phyloP scores from a whole-genome alignment of 2,888 invertebrate species.

The Alsophila aescularia region DNA sequence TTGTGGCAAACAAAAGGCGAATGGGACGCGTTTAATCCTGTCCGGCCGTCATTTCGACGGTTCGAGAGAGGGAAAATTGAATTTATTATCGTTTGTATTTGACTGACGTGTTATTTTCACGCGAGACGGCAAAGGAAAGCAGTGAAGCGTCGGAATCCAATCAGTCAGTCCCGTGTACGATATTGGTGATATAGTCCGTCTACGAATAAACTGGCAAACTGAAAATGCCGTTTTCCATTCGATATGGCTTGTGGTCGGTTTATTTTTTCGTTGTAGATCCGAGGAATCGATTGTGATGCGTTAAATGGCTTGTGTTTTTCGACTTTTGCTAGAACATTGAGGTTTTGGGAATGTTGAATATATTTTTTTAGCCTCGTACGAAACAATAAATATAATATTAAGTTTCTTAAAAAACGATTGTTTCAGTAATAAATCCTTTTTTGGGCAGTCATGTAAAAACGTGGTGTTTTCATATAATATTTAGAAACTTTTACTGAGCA shows the following conservation, averaged over 20 bases:
- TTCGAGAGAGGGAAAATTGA: conserved; percentile 76
- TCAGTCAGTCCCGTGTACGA: conserved; percentile 74
- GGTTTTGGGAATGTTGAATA: not conserved
- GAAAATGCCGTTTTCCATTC: conserved; percentile 66
- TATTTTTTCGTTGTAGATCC: conserved; percentile 32
- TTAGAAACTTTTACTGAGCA: not conserved
- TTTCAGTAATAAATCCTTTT: too few species aligned
- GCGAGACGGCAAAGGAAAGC: conserved; percentile 67
- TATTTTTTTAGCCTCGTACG: not conserved
- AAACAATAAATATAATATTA: too few species aligned
- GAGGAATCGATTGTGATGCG: conserved; percentile 33
- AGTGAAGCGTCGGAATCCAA: conserved; percentile 67
- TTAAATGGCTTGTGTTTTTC: conserved; percentile 26
- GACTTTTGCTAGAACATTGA: conserved; percentile 7
- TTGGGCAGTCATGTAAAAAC: too few species aligned
- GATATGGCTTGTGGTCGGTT: conserved; percentile 31
- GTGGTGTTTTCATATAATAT: not conserved
- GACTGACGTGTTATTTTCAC: conserved; percentile 84
- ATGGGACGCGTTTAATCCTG: conserved; percentile 79
- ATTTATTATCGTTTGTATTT: conserved; percentile 83
- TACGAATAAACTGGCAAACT: conserved; percentile 60
- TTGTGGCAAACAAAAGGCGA: conserved; percentile 78
- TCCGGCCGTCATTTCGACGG: conserved; percentile 74
- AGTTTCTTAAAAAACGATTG: too few species aligned
- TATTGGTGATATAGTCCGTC: conserved; percentile 54